These are phyloP conservation scores for Acanthacorydalis orientalis DNA, from an alignment of 2,888 invertebrate species.

Conservation along the genomic window DNA sequence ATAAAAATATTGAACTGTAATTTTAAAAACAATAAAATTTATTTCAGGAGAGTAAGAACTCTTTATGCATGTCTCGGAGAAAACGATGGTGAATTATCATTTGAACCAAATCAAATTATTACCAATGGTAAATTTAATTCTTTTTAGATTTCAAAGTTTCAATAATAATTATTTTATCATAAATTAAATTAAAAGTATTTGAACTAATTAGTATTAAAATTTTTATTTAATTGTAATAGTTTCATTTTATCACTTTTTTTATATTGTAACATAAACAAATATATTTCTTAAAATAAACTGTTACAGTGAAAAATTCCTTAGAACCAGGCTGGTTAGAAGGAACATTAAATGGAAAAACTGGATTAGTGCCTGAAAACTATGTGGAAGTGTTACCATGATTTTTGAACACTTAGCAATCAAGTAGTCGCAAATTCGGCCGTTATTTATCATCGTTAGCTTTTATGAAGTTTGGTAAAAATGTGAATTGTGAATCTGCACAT, in stretches of 20 bases:
- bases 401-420: neutral
- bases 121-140: conserved; percentile 60
- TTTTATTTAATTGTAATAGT: no score
- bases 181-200: no score
- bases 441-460: conserved; percentile 21
- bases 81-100: conserved; percentile 91
- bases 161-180: neutral
- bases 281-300: no score
- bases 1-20: no score
- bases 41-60: conserved; percentile 54
- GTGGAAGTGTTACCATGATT: conserved; percentile 69
- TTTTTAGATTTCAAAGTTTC: neutral
- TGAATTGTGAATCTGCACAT: conserved; percentile 20
- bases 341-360: conserved; percentile 76
- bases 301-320: conserved; percentile 68
- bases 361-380: conserved; percentile 92
- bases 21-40: no score
- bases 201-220: no score
- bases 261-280: no score
- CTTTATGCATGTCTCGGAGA: conserved; percentile 92
- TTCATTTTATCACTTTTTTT: no score
- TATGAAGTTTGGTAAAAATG: conserved; percentile 20
- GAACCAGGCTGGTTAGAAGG: conserved; percentile 99
- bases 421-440: conserved; percentile 10
- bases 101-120: conserved; percentile 97